Evolutionary conservation across 2,113 vertebrate genomes (phyloP).

Genomic region (Scalopus aquaticus): DNA sequence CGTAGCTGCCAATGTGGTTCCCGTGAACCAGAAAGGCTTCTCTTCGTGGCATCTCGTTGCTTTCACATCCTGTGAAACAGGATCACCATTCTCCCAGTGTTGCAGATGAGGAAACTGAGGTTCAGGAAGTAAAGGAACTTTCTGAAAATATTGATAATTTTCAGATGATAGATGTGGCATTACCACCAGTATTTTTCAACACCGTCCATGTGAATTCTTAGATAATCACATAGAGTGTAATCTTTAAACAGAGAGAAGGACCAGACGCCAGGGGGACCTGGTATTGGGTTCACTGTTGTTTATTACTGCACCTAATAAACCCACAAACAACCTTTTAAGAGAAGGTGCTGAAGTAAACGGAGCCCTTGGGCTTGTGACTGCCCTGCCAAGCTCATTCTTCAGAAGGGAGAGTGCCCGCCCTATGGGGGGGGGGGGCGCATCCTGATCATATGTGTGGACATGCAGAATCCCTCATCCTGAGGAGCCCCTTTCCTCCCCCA

Average conservation of each 20-base stretch:
- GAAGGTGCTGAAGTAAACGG: not conserved
- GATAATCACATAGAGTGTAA: not conserved
- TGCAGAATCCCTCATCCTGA: fast-evolving
- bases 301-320: not conserved
- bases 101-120: not conserved
- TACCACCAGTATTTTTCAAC: not conserved
- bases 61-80: not conserved
- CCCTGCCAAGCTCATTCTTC: not conserved
- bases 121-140: not conserved
- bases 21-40: not conserved
- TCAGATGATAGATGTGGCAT: not conserved
- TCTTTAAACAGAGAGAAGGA: not conserved
- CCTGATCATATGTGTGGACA: not conserved
- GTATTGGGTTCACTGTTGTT: not conserved
- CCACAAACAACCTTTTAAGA: not conserved
- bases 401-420: not conserved
- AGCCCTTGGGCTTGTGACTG: not conserved
- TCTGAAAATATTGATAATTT: not conserved
- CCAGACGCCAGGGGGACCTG: not conserved
- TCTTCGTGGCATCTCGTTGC: not conserved
- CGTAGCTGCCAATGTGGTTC: too few relatives aligned
- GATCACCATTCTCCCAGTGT: not conserved
- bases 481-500: not conserved
- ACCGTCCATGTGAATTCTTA: not conserved
- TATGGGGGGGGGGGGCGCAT: not conserved